These are phyloP conservation scores for Neoseiulus cucumeris DNA, from an alignment of 1,140 invertebrate species.

Conservation along the genomic window DNA sequence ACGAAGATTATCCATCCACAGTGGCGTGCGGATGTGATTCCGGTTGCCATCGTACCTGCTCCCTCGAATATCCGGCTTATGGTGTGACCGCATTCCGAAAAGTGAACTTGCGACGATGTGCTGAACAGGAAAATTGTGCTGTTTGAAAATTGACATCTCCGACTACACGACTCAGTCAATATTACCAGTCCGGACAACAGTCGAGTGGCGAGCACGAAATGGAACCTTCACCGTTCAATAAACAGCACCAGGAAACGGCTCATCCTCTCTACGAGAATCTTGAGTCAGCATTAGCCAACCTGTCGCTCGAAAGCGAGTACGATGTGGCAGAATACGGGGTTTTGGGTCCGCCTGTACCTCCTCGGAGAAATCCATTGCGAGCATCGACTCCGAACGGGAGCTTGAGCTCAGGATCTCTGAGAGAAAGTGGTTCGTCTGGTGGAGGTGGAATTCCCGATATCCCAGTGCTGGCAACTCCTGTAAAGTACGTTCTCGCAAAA, in stretches of 20 bases:
- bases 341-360: not conserved
- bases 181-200: too few relatives aligned
- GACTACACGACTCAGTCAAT: too few relatives aligned
- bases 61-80: too few relatives aligned
- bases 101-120: too few relatives aligned
- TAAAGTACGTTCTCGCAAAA: not conserved
- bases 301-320: not conserved
- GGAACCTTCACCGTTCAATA: not conserved
- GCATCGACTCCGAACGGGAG: slow-evolving; percentile 1
- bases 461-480: not conserved
- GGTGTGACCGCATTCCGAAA: too few relatives aligned
- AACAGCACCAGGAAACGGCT: slow-evolving; percentile 9
- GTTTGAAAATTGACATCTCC: too few relatives aligned
- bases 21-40: too few relatives aligned
- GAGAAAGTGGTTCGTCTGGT: not conserved
- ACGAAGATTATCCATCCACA: too few relatives aligned
- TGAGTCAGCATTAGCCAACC: not conserved
- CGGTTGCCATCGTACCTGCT: too few relatives aligned
- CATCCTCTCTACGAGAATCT: slow-evolving; percentile 7
- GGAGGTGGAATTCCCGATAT: not conserved
- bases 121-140: too few relatives aligned
- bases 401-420: not conserved
- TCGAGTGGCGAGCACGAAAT: too few relatives aligned
- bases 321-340: slow-evolving; percentile 6
- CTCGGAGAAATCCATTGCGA: not conserved